Conservation (phyloP, 2,113 vertebrate genomes). For the Ictidomys tridecemlineatus region DNA sequence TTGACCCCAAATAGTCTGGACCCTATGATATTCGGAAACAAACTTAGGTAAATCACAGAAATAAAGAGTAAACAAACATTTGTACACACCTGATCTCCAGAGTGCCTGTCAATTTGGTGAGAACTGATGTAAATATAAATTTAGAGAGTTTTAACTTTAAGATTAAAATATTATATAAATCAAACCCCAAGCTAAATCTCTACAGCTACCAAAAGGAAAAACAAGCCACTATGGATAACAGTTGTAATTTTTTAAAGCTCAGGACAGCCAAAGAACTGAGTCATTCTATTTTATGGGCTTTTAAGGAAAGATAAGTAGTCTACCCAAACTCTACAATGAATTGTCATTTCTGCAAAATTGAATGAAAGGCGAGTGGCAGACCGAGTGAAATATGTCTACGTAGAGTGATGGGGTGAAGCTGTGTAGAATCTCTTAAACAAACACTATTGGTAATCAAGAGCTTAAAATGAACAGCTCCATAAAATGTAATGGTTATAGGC, state of each 20-base stretch:
- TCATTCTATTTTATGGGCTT: not conserved
- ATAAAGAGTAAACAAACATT: not conserved
- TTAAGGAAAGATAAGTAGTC: not conserved
- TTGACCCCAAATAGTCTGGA: not conserved
- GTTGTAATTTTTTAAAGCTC: not conserved
- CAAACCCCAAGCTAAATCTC: not conserved
- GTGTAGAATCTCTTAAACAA: not conserved
- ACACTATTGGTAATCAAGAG: not conserved
- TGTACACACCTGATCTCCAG: not conserved
- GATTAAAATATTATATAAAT: not conserved
- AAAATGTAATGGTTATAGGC: not conserved
- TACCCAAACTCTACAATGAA: not conserved
- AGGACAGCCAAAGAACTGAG: not conserved
- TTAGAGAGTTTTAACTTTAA: not conserved
- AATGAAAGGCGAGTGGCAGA: too few species aligned
- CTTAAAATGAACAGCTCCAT: not conserved
- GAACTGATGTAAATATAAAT: not conserved
- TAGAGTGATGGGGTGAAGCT: not conserved
- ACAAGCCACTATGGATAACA: not conserved
- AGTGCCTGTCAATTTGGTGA: not conserved
- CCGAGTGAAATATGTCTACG: not conserved
- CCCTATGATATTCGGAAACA: not conserved
- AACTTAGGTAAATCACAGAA: not conserved
- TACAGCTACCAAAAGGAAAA: not conserved
- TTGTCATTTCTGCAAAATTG: constrained; percentile 8